Conservation (phyloP, 2,888 invertebrate genomes). For the Tipula helvola region DNA sequence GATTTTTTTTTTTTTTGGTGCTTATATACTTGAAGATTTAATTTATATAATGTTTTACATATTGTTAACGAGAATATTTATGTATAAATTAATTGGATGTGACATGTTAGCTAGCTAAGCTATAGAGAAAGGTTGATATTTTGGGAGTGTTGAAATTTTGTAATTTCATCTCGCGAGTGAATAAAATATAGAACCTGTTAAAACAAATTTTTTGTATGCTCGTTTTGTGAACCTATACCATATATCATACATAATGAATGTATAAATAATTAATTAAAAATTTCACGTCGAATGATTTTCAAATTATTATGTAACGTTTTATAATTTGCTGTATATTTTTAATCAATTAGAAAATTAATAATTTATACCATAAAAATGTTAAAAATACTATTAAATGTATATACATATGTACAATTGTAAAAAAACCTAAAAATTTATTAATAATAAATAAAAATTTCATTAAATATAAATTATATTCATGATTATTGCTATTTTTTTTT, state of each 20-base stretch:
- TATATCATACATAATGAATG: background rate
- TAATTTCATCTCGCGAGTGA: background rate
- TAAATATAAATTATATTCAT: background rate
- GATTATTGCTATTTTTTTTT: background rate
- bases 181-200: background rate
- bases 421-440: background rate
- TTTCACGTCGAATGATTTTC: background rate
- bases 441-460: background rate
- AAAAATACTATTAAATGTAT: background rate
- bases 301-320: background rate
- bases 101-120: background rate
- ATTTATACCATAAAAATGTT: background rate
- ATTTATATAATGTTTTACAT: background rate
- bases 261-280: background rate
- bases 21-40: background rate
- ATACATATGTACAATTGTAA: background rate
- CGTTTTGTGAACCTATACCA: background rate
- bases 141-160: background rate
- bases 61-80: background rate
- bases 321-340: background rate
- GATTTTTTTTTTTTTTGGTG: background rate
- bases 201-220: background rate
- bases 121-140: background rate
- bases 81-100: background rate
- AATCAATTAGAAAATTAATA: background rate